These are phyloP conservation scores for Phyllotreta cruciferae DNA, from an alignment of 2,888 invertebrate genomes.

Conservation along the genomic window DNA sequence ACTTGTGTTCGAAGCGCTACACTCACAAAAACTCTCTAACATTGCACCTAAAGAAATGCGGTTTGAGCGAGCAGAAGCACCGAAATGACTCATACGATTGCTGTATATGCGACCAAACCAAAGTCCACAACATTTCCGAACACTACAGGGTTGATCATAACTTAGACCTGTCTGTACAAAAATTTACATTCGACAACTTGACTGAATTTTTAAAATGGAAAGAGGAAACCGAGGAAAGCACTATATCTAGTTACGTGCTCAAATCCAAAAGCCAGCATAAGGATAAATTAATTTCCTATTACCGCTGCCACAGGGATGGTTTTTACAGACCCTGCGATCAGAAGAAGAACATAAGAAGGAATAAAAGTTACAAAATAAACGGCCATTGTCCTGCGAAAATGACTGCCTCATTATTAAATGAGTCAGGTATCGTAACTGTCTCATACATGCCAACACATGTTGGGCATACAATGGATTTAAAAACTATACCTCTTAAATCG, in stretches of 20 bases:
- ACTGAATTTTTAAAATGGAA: constrained; percentile 26
- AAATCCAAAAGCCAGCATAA: constrained; percentile 6
- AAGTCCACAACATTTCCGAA: constrained; percentile 1
- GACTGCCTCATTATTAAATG: constrained; percentile 31
- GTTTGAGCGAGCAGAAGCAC: no score
- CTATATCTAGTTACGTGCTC: constrained; percentile 20
- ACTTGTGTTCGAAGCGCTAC: no score
- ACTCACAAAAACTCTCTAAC: no score
- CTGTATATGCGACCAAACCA: no score
- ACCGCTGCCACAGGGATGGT: constrained; percentile 38
- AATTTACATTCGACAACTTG: constrained; percentile 4
- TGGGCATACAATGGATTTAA: constrained; percentile 45
- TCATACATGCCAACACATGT: constrained; percentile 42
- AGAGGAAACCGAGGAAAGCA: constrained; percentile 15
- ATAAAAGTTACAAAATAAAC: constrained; percentile 44
- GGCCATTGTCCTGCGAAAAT: constrained; percentile 46
- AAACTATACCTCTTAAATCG: constrained; percentile 39
- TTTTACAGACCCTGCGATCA: constrained; percentile 31
- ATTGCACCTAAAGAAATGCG: no score
- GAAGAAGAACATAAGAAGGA: constrained; percentile 33
- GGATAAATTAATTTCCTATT: constrained; percentile 15
- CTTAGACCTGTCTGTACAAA: constrained; percentile 4
- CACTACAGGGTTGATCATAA: constrained; percentile 16
- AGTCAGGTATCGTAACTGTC: constrained; percentile 29
- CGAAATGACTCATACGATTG: no score